phyloP scores from a whole-genome alignment of 2,888 invertebrate genomes.

The Neelides folsomi region DNA sequence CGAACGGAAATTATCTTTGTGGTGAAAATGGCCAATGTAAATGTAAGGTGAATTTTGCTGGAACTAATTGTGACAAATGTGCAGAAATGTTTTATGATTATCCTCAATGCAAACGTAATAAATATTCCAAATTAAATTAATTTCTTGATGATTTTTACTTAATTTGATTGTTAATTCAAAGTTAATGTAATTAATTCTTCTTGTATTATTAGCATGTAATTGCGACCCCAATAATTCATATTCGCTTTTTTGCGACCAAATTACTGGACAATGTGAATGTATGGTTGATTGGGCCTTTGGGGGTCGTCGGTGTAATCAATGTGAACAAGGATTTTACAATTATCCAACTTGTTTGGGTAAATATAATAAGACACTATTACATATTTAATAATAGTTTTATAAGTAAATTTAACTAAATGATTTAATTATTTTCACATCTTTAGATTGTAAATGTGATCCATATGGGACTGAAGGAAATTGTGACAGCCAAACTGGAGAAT shows the following conservation, averaged over 20 bases:
- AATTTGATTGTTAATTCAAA: no score
- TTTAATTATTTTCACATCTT: constrained; percentile 2
- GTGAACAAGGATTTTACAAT: constrained; percentile 77
- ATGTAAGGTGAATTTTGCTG: constrained; percentile 77
- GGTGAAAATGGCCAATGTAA: constrained; percentile 71
- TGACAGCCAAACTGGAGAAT: constrained; percentile 65
- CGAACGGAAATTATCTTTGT: constrained; percentile 48
- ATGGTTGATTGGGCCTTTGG: constrained; percentile 61
- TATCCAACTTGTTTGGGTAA: constrained; percentile 77
- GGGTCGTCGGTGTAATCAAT: constrained; percentile 75
- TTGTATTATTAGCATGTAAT: constrained; percentile 53
- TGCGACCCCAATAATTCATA: constrained; percentile 67
- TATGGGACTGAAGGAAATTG: constrained; percentile 72
- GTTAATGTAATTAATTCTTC: background rate
- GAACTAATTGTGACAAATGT: constrained; percentile 74
- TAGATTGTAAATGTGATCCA: constrained; percentile 79
- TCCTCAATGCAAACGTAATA: constrained; percentile 46
- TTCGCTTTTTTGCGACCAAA: constrained; percentile 56
- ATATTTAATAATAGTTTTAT: no score
- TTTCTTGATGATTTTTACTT: no score
- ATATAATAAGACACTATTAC: no score
- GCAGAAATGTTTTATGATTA: constrained; percentile 74
- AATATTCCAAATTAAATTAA: no score
- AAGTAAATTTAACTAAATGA: no score
- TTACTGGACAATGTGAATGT: constrained; percentile 78